These are phyloP conservation scores for Apodemia mormo DNA, from an alignment of 2,888 invertebrate species.

Conservation along the genomic window DNA sequence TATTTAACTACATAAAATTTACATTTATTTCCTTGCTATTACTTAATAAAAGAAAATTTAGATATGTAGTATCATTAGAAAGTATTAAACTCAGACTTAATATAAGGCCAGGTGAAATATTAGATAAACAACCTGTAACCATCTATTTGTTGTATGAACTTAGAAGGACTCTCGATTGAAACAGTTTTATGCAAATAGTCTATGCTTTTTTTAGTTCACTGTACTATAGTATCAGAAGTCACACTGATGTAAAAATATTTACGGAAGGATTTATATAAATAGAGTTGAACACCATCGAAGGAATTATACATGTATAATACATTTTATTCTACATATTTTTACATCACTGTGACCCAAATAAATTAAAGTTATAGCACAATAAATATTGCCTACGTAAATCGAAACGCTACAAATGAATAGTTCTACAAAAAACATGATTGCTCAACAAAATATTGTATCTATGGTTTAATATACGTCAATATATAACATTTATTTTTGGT, in stretches of 20 bases:
- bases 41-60: no score
- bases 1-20: no score
- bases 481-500: constrained; percentile 12
- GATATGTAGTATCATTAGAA: no score
- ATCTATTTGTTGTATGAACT: background rate
- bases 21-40: no score
- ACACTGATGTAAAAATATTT: constrained; percentile 34
- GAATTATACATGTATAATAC: constrained; percentile 22
- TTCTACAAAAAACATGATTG: constrained; percentile 25
- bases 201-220: constrained; percentile 7
- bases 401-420: constrained; percentile 10
- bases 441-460: constrained; percentile 12
- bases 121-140: no score
- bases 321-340: constrained; percentile 29
- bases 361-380: constrained; percentile 13
- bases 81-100: no score
- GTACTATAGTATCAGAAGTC: constrained; percentile 21
- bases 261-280: constrained; percentile 33
- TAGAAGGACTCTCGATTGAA: background rate
- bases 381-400: constrained; percentile 4
- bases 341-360: constrained; percentile 37
- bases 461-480: background rate
- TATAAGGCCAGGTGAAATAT: no score
- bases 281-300: constrained; percentile 37
- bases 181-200: background rate